Conservation (phyloP, 2,797 vertebrate species). For the Percopsis omiscomaycus region DNA sequence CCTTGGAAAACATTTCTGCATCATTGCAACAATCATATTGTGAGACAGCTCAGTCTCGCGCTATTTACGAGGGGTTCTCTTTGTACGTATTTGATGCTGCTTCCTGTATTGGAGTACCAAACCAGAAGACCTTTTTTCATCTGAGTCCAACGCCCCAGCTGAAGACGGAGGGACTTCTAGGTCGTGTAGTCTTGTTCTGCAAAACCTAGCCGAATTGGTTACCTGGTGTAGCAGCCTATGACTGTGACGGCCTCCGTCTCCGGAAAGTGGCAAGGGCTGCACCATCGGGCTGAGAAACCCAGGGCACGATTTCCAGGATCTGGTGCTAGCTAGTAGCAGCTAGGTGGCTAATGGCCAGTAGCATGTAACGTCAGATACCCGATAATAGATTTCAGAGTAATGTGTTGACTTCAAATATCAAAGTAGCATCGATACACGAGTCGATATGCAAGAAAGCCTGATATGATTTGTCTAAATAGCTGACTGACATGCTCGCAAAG, state of each 20-base stretch:
- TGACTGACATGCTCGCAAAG: constrained; percentile 56
- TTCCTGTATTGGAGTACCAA: constrained; percentile 75
- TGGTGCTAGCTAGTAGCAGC: constrained; percentile 61
- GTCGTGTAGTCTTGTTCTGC: constrained; percentile 12
- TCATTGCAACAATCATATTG: constrained; percentile 12
- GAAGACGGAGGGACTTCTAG: constrained; percentile 26
- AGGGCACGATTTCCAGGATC: constrained; percentile 50
- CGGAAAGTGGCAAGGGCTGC: constrained; percentile 33
- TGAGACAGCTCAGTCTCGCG: constrained; percentile 59
- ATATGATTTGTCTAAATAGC: constrained; percentile 11
- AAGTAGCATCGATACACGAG: constrained; percentile 23
- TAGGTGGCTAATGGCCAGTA: constrained; percentile 62
- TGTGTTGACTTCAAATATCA: constrained; percentile 4
- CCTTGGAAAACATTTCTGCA: neutral
- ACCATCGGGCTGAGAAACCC: constrained; percentile 34
- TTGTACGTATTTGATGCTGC: constrained; percentile 66
- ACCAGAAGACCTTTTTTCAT: constrained; percentile 28
- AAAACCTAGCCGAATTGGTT: constrained; percentile 21
- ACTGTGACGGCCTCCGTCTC: constrained; percentile 19
- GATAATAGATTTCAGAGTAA: constrained; percentile 54
- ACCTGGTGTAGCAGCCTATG: constrained; percentile 31
- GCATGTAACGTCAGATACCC: constrained; percentile 23
- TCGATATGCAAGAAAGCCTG: constrained; percentile 13
- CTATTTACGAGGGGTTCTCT: constrained; percentile 61
- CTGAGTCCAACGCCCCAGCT: constrained; percentile 36